phyloP scores from a whole-genome alignment of 2,888 invertebrate genomes.

The Pyralis farinalis region DNA sequence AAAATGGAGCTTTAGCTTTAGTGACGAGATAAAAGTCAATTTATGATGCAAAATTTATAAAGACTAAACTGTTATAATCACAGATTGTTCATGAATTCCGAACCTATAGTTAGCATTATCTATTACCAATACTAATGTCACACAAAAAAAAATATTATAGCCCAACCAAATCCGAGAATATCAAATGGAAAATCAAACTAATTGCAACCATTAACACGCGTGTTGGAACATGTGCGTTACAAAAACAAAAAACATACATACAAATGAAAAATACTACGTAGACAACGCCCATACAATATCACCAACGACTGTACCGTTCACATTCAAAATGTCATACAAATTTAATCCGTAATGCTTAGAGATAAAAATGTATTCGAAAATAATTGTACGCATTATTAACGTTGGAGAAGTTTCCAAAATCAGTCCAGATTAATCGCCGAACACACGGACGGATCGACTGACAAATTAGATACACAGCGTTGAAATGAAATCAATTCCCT shows the following conservation, averaged over 20 bases:
- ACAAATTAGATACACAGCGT: conserved; percentile 73
- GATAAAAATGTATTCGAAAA: conserved; percentile 14
- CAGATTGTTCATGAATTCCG: too few species aligned
- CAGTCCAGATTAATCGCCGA: conserved; percentile 66
- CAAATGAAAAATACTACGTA: conserved; percentile 62
- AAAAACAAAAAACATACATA: conserved; percentile 56
- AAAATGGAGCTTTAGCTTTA: too few species aligned
- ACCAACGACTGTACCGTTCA: not conserved
- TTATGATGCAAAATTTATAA: too few species aligned
- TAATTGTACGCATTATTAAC: conserved; percentile 2
- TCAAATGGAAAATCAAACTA: conserved; percentile 44
- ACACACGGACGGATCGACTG: conserved; percentile 51
- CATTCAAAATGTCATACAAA: conserved; percentile 10
- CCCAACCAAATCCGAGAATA: conserved; percentile 3
- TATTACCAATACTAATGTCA: too few species aligned
- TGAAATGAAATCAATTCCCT: conserved; percentile 52
- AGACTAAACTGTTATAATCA: too few species aligned
- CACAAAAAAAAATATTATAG: too few species aligned
- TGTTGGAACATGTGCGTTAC: conserved; percentile 66
- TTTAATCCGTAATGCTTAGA: conserved; percentile 6
- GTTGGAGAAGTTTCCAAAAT: conserved; percentile 48
- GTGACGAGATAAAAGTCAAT: too few species aligned
- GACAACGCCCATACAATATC: conserved; percentile 46
- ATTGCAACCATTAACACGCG: conserved; percentile 67
- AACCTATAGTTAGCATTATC: too few species aligned